phyloP scores from a whole-genome alignment of 2,113 vertebrate species.

The Neogobius melanostomus region DNA sequence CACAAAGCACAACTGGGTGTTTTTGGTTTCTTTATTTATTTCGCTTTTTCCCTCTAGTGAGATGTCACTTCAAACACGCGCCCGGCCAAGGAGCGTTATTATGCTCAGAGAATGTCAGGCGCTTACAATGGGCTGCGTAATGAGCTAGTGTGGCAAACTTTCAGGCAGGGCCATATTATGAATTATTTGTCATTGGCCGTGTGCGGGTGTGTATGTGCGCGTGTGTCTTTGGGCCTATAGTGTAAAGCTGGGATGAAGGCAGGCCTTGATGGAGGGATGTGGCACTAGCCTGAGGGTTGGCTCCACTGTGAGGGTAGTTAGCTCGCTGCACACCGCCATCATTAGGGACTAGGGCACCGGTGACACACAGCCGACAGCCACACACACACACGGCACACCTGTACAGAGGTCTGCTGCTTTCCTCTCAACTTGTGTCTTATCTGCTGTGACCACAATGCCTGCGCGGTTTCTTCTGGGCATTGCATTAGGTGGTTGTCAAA shows the following conservation, averaged over 20 bases:
- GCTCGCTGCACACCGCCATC: slow-evolving; percentile 77
- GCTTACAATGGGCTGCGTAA: slow-evolving; percentile 74
- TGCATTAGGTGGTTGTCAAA: slow-evolving; percentile 8
- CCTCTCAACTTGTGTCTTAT: neutral
- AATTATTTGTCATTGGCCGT: slow-evolving; percentile 80
- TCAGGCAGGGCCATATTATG: slow-evolving; percentile 77
- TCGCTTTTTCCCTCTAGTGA: slow-evolving; percentile 65
- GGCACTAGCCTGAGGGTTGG: slow-evolving; percentile 80
- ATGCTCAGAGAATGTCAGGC: slow-evolving; percentile 73
- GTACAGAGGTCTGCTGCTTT: slow-evolving; percentile 26
- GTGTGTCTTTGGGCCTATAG: slow-evolving; percentile 71
- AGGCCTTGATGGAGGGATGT: slow-evolving; percentile 80
- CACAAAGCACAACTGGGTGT: slow-evolving; percentile 53
- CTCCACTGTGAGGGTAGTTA: slow-evolving; percentile 80
- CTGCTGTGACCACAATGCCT: neutral
- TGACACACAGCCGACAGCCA: slow-evolving; percentile 70
- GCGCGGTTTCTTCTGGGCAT: slow-evolving; percentile 12
- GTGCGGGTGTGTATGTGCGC: slow-evolving; percentile 70
- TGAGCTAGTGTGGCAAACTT: slow-evolving; percentile 78
- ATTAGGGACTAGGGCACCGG: slow-evolving; percentile 77
- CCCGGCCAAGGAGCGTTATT: slow-evolving; percentile 69
- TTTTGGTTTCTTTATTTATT: slow-evolving; percentile 65
- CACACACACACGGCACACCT: slow-evolving; percentile 55
- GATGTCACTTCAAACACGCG: slow-evolving; percentile 71
- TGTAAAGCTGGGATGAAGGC: slow-evolving; percentile 80